Evolutionary conservation across 2,888 invertebrate species (phyloP).

Genomic region (Apamea crenata): DNA sequence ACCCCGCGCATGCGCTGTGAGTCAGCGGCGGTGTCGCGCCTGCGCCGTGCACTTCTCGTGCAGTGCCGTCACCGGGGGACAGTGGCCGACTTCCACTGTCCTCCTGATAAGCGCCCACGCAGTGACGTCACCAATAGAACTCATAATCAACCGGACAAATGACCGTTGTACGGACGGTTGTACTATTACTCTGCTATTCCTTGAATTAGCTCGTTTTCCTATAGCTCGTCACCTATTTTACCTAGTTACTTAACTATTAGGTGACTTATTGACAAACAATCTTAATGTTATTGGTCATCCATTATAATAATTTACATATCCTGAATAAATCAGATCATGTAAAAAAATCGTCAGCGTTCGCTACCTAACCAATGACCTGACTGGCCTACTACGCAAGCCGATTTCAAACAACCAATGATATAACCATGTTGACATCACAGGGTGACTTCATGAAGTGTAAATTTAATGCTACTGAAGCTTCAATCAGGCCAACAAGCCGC

Average conservation of each 20-base stretch:
- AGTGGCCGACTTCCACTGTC: slow-evolving; percentile 56
- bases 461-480: slow-evolving; percentile 48
- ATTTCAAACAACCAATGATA: not conserved
- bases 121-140: slow-evolving; percentile 56
- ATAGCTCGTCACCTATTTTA: not conserved
- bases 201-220: slow-evolving; percentile 44
- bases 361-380: not conserved
- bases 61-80: slow-evolving; percentile 54
- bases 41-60: slow-evolving; percentile 65
- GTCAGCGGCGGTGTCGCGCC: slow-evolving; percentile 75
- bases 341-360: not conserved
- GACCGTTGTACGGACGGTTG: slow-evolving; percentile 33
- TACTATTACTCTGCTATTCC: slow-evolving; percentile 42
- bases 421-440: slow-evolving; percentile 29
- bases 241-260: not conserved
- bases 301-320: not conserved
- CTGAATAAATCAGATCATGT: not conserved
- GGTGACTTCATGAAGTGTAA: slow-evolving; percentile 44
- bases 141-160: slow-evolving; percentile 53
- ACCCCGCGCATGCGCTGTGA: slow-evolving; percentile 77
- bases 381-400: not conserved
- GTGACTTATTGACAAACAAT: not conserved
- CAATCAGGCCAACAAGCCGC: slow-evolving; percentile 65
- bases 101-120: slow-evolving; percentile 62
- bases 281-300: not conserved